Evolutionary conservation across 1,140 invertebrate species (phyloP), one percentile per base, ranked within the genome.

Genomic region (Schlechtendalia chinensis): DNA sequence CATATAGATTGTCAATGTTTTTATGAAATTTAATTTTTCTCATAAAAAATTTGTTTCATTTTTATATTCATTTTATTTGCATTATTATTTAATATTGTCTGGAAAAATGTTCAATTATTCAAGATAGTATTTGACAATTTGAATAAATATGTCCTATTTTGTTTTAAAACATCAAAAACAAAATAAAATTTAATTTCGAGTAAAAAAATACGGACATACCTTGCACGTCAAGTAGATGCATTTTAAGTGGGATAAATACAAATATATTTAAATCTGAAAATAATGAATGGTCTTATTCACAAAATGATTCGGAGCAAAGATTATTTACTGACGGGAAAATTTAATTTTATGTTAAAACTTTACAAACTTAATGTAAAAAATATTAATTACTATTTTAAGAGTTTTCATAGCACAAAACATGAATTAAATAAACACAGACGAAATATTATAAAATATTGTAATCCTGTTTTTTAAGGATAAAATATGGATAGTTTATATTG

Each of bases 271-370:
- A 54, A 54, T 54, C 3, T 19, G 17, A 54, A 54, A 19, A 16
- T 19, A 16, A 54, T 19, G 17, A 54, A 19, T 54, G 2, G 53
- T 54, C 53, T 19, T 54, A 54, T 54, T 19, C 53, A 2, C 17
- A 19, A 54, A 54, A 54, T 54, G 19, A 19, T 1, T 54, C 12
- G 16, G 5, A 12, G 12, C 14, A 1, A 11, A 19, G 1, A 17
- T 54, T 39, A 39, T 59, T 14, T 69, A 69, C 39, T 69, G 65
- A 69, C 47, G 65, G 47, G 11, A 47, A 69, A 24, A 47, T 47
- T 32, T 47, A 5, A 69, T 69, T 69, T 39, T 69, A 39, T 69
- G 39, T 69, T 69, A 22, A 69, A 69, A 69, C 65, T 69, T 69
- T 69, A 47, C 27, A 39, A 39, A 17, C 32, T n/a, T 39, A 39